Conservation (phyloP, 2,888 invertebrate species). For the Hirtodrosophila confusa region DNA sequence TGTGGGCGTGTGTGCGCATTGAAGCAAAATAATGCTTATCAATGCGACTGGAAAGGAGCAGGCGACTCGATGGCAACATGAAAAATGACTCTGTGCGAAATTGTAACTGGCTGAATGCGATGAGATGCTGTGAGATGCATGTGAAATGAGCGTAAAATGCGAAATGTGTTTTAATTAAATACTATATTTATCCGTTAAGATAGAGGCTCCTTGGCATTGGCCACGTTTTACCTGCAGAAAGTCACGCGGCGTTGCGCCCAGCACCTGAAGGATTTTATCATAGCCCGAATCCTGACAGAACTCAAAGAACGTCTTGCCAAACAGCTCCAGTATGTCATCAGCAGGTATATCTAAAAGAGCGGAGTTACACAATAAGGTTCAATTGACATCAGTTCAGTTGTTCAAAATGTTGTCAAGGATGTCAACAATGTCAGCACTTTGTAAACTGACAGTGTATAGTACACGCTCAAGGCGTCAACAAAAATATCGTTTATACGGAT, state of each 20-base stretch:
- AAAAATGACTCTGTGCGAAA: slow-evolving; percentile 63
- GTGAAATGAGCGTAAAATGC: slow-evolving; percentile 63
- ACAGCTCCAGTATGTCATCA: slow-evolving; percentile 93
- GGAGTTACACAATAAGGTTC: too few species aligned
- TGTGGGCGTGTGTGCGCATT: slow-evolving; percentile 41
- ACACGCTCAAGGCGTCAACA: too few species aligned
- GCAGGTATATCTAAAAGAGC: slow-evolving; percentile 91
- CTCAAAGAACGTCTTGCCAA: slow-evolving; percentile 97
- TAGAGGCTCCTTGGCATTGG: too few species aligned
- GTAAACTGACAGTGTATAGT: too few species aligned
- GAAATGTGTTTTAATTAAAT: slow-evolving; percentile 67
- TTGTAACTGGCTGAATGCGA: slow-evolving; percentile 34
- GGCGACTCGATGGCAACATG: slow-evolving; percentile 50
- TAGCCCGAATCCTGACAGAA: slow-evolving; percentile 99
- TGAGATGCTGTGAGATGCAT: slow-evolving; percentile 46
- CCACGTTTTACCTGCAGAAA: slow-evolving; percentile 91
- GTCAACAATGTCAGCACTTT: too few species aligned
- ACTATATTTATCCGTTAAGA: not conserved
- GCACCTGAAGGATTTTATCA: slow-evolving; percentile 96
- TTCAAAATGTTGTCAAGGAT: too few species aligned
- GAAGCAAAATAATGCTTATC: slow-evolving; percentile 75
- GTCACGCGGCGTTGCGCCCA: slow-evolving; percentile 97
- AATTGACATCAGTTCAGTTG: too few species aligned
- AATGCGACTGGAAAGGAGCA: slow-evolving; percentile 49
- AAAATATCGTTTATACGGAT: too few species aligned